These are phyloP conservation scores for Solenopsis fugax DNA, from an alignment of 1,140 invertebrate species.

Conservation along the genomic window DNA sequence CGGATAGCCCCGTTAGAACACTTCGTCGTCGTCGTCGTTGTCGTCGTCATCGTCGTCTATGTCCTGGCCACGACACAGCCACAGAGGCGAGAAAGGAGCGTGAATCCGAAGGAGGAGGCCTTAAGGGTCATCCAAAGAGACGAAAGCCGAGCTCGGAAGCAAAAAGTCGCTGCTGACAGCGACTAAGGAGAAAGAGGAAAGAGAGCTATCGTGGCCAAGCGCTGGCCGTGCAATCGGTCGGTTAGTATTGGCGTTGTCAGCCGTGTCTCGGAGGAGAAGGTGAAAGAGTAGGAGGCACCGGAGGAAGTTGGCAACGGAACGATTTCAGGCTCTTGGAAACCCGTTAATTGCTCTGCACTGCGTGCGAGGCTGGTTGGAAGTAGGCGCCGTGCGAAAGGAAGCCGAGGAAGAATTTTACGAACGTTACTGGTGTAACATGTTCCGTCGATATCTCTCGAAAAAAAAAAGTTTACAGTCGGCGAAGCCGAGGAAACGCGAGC, in stretches of 20 bases:
- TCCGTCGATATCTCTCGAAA: constrained; percentile 5
- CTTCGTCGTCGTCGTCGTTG: constrained; percentile 30
- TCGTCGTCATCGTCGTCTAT: constrained; percentile 32
- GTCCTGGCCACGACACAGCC: neutral
- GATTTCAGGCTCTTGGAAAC: constrained; percentile 66
- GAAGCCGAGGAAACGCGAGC: constrained; percentile 12
- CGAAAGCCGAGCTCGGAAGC: neutral
- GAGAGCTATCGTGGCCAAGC: constrained; percentile 28
- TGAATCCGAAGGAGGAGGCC: neutral
- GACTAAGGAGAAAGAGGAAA: neutral
- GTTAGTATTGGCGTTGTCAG: constrained; percentile 36
- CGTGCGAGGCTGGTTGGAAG: neutral
- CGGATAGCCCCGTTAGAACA: constrained; percentile 31
- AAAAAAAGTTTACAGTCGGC: constrained; percentile 54
- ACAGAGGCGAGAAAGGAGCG: constrained; percentile 22
- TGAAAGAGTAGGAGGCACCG: neutral
- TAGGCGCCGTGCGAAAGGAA: neutral
- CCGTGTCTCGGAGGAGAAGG: neutral
- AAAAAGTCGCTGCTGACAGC: constrained; percentile 20
- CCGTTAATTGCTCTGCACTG: constrained; percentile 66
- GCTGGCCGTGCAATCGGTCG: constrained; percentile 17
- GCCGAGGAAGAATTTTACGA: constrained; percentile 45
- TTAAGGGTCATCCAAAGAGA: constrained; percentile 32
- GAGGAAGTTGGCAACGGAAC: constrained; percentile 48
- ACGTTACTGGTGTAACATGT: constrained; percentile 47